Evolutionary conservation across 2,888 invertebrate genomes (phyloP).

Genomic region (Shargacucullia verbasci): DNA sequence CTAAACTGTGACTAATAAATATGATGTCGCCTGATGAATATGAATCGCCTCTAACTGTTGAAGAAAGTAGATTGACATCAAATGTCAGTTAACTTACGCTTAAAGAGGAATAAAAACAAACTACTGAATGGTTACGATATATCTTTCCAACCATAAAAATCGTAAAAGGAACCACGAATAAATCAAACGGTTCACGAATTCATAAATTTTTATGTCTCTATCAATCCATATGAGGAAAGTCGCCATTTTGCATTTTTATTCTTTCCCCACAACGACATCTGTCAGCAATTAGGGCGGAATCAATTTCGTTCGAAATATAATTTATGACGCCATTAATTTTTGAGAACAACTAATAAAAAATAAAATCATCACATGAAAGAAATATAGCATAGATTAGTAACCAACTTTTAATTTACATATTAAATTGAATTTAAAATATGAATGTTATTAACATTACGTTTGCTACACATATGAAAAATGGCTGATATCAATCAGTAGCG

Average conservation of each 20-base stretch:
- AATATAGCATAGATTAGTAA: no score
- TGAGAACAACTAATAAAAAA: background rate
- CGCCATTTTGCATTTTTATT: conserved; percentile 54
- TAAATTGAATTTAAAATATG: no score
- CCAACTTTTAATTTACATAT: no score
- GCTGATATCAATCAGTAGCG: no score
- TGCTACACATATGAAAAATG: no score
- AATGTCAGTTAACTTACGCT: conserved; percentile 31
- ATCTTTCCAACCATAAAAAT: conserved; percentile 52
- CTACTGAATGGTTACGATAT: conserved; percentile 41
- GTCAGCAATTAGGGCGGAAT: conserved; percentile 68
- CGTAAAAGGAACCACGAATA: conserved; percentile 57
- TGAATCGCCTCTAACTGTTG: conserved; percentile 24
- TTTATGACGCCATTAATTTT: conserved; percentile 59
- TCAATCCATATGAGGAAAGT: conserved; percentile 51
- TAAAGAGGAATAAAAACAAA: conserved; percentile 41
- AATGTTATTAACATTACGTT: no score
- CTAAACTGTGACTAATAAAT: no score
- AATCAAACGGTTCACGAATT: conserved; percentile 61
- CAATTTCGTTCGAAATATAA: conserved; percentile 63
- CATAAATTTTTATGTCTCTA: conserved; percentile 62
- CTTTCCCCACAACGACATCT: conserved; percentile 61
- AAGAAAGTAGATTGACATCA: conserved; percentile 42
- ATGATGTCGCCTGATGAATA: conserved; percentile 33
- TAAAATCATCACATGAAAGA: no score